Evolutionary conservation across 2,888 invertebrate species (phyloP).

Genomic region (Steinernema scapterisci): DNA sequence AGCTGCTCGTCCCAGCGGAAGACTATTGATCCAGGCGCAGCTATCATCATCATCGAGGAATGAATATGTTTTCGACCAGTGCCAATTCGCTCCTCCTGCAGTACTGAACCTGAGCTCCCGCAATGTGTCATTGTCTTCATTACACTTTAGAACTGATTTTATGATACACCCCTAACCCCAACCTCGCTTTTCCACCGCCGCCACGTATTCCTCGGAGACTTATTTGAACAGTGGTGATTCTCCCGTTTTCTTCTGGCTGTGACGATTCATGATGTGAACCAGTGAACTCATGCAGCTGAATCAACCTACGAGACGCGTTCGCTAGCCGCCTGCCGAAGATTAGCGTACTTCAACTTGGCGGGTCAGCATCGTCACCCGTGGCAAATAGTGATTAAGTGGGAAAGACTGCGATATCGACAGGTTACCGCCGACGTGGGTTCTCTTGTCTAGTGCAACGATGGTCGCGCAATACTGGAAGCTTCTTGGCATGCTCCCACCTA

Average conservation of each 20-base stretch:
- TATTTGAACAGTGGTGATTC: constrained; percentile 25
- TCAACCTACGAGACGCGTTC: not conserved
- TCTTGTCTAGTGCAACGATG: not conserved
- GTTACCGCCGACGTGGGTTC: constrained; percentile 12
- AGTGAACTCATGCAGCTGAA: not conserved
- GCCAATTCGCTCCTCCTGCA: not conserved
- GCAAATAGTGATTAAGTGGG: constrained; percentile 23
- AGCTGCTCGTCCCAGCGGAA: constrained; percentile 4
- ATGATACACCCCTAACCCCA: not conserved
- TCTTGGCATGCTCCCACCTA: not conserved
- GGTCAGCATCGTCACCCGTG: not conserved
- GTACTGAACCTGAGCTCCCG: not conserved
- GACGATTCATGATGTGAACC: not conserved
- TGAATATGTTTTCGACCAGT: not conserved
- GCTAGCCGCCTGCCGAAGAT: not conserved
- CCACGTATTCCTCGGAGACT: not conserved
- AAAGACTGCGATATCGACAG: constrained; percentile 14
- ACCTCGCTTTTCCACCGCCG: not conserved
- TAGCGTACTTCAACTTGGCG: not conserved
- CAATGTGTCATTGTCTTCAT: not conserved
- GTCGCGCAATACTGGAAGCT: not conserved
- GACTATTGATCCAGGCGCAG: constrained; percentile 4
- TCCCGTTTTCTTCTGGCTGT: not conserved
- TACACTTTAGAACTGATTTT: not conserved
- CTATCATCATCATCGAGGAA: constrained; percentile 3